phyloP scores from a whole-genome alignment of 2,888 invertebrate species.

The Philereme vetulata region DNA sequence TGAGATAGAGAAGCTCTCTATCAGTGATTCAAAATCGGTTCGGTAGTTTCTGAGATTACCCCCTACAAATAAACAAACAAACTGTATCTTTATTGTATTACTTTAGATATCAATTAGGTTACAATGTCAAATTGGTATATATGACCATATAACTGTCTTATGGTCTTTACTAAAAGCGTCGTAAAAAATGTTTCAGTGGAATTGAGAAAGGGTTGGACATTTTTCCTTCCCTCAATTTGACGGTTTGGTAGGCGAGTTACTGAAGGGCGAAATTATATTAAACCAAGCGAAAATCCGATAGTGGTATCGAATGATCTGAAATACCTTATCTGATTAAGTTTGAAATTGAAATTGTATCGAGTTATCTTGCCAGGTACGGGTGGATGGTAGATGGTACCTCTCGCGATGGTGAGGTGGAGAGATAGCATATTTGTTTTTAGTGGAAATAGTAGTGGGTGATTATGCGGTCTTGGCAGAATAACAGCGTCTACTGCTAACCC shows the following conservation, averaged over 20 bases:
- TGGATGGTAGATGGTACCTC: no score
- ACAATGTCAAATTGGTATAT: not conserved
- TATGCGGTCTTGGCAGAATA: no score
- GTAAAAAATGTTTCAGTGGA: slow-evolving; percentile 10
- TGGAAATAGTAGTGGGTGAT: no score
- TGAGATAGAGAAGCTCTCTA: no score
- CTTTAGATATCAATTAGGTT: not conserved
- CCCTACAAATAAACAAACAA: no score
- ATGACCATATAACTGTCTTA: not conserved
- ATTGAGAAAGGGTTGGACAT: slow-evolving; percentile 16
- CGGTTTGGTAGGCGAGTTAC: slow-evolving; percentile 52
- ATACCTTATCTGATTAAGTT: slow-evolving; percentile 26
- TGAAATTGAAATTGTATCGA: slow-evolving; percentile 21
- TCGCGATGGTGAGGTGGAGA: no score
- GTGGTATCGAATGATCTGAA: slow-evolving; percentile 43
- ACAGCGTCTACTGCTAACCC: no score
- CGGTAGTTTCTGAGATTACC: no score
- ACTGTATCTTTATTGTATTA: not conserved
- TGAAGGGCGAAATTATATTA: slow-evolving; percentile 60
- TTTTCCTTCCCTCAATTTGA: slow-evolving; percentile 52
- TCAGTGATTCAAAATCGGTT: no score
- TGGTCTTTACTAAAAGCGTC: slow-evolving; percentile 3
- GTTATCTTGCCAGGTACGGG: slow-evolving; percentile 1
- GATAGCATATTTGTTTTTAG: no score
- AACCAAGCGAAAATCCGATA: slow-evolving; percentile 49